Conservation (phyloP, 2,113 vertebrate species). For the Hypomesus transpacificus region DNA sequence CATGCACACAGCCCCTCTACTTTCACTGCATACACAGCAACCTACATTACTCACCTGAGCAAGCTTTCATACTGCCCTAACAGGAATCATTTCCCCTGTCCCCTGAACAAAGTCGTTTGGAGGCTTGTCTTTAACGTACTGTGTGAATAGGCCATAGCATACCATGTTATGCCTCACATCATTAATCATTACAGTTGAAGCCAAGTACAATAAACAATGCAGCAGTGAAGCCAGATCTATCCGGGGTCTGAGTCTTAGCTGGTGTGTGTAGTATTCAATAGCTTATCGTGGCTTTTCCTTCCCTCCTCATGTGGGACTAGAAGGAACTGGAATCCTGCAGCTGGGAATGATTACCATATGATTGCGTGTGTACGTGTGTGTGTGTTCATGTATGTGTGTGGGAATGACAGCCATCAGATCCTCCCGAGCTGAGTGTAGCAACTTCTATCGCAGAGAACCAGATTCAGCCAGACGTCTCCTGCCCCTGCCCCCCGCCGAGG, state of each 20-base stretch:
- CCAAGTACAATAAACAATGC: conserved; percentile 43
- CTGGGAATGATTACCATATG: conserved; percentile 13
- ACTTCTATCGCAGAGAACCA: no score
- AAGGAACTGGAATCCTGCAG: neutral
- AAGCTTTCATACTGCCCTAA: no score
- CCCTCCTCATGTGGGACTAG: neutral
- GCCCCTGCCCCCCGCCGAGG: conserved; percentile 25
- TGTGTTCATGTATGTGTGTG: neutral
- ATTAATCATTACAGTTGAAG: conserved; percentile 44
- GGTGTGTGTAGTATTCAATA: neutral
- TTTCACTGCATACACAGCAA: conserved; percentile 34
- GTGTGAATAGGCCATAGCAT: conserved; percentile 17
- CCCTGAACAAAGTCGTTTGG: no score
- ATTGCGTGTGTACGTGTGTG: no score
- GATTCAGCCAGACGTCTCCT: no score
- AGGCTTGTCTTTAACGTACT: no score
- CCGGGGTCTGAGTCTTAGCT: neutral
- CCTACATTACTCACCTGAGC: conserved; percentile 17
- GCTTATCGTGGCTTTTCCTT: neutral
- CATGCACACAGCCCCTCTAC: conserved; percentile 50
- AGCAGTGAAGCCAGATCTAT: neutral
- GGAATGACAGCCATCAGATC: conserved; percentile 3
- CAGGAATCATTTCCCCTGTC: no score
- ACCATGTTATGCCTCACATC: conserved; percentile 21
- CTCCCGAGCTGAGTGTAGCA: neutral